Conservation (phyloP, 2,888 invertebrate species). For the Himalopsyche japonica region DNA sequence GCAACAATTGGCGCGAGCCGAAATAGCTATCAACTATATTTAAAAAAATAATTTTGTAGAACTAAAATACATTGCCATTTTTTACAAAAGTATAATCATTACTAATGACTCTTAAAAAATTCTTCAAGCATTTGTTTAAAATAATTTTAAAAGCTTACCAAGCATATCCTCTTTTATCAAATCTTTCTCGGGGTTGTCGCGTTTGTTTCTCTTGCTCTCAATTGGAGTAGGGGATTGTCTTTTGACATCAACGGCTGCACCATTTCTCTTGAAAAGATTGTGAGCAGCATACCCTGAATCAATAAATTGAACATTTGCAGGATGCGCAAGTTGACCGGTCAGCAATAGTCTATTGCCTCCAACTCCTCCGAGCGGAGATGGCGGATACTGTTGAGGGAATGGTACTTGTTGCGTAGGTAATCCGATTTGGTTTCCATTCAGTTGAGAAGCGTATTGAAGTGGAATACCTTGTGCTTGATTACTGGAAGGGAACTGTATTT, state of each 20-base stretch:
- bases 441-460: conserved; percentile 37
- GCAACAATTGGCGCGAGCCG: too few species aligned
- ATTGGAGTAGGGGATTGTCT: not conserved
- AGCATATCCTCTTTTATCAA: conserved; percentile 45
- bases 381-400: conserved; percentile 31
- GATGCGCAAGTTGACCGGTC: conserved; percentile 57
- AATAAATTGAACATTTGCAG: conserved; percentile 66
- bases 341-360: conserved; percentile 23
- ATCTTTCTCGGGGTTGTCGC: conserved; percentile 58
- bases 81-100: too few species aligned
- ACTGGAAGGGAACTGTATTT: conserved; percentile 39
- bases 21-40: too few species aligned
- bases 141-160: not conserved
- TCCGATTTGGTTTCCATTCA: not conserved
- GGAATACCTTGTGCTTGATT: conserved; percentile 20
- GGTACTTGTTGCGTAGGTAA: conserved; percentile 44
- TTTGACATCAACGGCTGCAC: conserved; percentile 41
- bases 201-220: conserved; percentile 51
- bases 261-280: conserved; percentile 58
- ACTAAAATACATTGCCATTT: too few species aligned
- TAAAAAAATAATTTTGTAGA: too few species aligned
- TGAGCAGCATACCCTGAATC: conserved; percentile 58
- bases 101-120: not conserved
- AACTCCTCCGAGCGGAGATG: conserved; percentile 36
- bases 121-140: not conserved